phyloP scores from a whole-genome alignment of 2,797 vertebrate genomes.

The Microchirus variegatus region DNA sequence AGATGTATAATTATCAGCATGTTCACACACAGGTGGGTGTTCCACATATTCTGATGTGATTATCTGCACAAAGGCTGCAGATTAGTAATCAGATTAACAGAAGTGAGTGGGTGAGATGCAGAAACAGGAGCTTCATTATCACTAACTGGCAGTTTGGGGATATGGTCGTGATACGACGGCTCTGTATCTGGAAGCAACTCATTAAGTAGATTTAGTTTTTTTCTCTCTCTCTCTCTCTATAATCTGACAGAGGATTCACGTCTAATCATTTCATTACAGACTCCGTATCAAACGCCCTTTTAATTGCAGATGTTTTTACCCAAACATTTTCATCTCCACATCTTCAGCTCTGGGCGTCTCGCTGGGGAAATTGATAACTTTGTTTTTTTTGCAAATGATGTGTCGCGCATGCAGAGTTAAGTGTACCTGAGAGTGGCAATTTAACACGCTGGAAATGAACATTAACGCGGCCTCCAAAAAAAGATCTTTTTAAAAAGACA shows the following conservation, averaged over 20 bases:
- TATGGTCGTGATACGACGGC: too few species aligned
- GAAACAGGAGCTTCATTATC: too few species aligned
- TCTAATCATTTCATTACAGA: constrained; percentile 36
- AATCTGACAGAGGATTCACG: constrained; percentile 24
- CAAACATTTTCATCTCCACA: constrained; percentile 1
- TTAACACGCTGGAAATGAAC: constrained; percentile 5
- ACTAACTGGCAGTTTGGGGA: constrained; percentile 15
- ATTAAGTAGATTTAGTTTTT: constrained; percentile 21
- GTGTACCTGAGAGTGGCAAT: constrained; percentile 16
- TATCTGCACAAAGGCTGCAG: too few species aligned
- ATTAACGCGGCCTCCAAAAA: constrained; percentile 9
- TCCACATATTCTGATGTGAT: too few species aligned
- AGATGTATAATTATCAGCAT: too few species aligned
- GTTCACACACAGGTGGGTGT: too few species aligned
- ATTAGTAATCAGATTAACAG: too few species aligned
- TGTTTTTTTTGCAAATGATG: constrained; percentile 36
- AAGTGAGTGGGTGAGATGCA: too few species aligned
- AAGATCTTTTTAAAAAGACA: too few species aligned
- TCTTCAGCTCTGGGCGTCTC: constrained; percentile 24
- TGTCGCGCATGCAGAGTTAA: constrained; percentile 12
- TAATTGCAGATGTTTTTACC: constrained; percentile 19
- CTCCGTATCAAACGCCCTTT: constrained; percentile 10
- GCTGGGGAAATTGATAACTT: constrained; percentile 19
- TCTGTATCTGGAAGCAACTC: constrained; percentile 14
- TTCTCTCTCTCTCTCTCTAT: not conserved